Conservation (phyloP, 2,797 vertebrate genomes). For the Anguilla anguilla region DNA sequence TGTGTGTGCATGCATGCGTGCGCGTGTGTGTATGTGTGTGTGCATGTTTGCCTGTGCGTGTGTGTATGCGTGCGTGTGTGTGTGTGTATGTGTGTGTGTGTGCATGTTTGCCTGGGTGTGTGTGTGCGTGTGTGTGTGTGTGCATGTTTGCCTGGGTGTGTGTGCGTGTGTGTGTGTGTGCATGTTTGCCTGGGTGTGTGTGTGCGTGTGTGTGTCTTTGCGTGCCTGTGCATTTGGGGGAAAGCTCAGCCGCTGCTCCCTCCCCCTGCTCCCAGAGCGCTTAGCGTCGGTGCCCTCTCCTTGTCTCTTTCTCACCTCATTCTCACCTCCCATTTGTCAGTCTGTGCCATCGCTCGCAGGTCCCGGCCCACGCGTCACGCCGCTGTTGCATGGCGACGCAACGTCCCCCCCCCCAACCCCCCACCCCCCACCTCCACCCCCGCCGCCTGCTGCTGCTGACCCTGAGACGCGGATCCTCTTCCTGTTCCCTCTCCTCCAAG, state of each 20-base stretch:
- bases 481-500: background rate
- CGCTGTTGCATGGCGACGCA: constrained; percentile 4
- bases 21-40: background rate
- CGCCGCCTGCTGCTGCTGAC: constrained; percentile 7
- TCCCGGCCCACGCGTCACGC: background rate
- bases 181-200: background rate
- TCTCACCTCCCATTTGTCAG: constrained; percentile 23
- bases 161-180: background rate
- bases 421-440: background rate
- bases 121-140: background rate
- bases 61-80: background rate
- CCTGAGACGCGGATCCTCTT: background rate
- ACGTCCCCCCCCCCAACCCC: background rate
- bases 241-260: background rate
- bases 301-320: background rate
- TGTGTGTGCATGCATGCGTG: background rate
- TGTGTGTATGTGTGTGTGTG: background rate
- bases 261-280: background rate
- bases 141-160: background rate
- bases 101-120: too few species aligned
- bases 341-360: constrained; percentile 9
- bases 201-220: background rate
- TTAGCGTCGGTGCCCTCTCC: background rate
- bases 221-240: background rate
- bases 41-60: background rate